phyloP scores from a whole-genome alignment of 2,113 vertebrate genomes.

The Dendrocopos noguchii region DNA sequence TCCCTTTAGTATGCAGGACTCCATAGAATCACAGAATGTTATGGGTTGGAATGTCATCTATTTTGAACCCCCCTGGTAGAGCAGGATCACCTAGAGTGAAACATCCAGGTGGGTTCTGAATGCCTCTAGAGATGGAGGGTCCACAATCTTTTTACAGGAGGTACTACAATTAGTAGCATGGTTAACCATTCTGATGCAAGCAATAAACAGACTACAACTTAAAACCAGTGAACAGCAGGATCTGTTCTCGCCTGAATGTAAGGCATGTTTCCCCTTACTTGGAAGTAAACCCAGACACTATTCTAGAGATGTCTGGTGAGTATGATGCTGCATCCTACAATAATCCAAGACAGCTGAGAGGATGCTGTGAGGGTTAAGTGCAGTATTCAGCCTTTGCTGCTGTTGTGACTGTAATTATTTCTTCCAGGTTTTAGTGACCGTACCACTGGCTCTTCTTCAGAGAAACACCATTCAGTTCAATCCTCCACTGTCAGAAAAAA shows the following conservation, averaged over 20 bases:
- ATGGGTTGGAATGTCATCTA: no score
- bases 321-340: neutral
- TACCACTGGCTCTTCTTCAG: slow-evolving; percentile 92
- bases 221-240: neutral
- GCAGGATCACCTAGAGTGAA: no score
- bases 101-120: no score
- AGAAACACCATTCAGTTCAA: slow-evolving; percentile 90
- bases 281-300: neutral
- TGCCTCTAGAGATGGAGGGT: no score
- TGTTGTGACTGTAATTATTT: neutral
- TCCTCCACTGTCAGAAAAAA: slow-evolving; percentile 90
- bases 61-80: no score
- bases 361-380: neutral
- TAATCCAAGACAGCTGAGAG: neutral
- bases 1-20: neutral
- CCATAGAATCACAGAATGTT: no score
- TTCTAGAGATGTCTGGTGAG: neutral
- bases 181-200: neutral
- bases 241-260: neutral
- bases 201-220: neutral
- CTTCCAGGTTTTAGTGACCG: slow-evolving; percentile 88
- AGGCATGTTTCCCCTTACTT: neutral
- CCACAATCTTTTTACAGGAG: neutral
- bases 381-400: neutral
- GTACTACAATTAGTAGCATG: neutral